These are phyloP conservation scores for Alouatta caraya DNA, from an alignment of 2,797 vertebrate genomes.

Conservation along the genomic window DNA sequence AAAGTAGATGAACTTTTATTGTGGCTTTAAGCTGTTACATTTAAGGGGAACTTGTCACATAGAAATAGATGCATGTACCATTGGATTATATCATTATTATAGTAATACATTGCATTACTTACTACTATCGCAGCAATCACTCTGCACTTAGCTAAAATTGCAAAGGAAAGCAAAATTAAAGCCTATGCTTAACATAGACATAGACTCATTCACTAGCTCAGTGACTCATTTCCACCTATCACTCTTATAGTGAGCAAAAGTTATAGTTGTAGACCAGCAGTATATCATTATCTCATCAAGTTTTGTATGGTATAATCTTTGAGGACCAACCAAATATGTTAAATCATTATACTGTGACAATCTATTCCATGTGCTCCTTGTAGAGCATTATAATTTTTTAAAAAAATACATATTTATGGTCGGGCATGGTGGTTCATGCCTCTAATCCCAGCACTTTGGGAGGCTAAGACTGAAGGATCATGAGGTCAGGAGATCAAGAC, in stretches of 20 bases:
- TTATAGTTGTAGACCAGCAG: background rate
- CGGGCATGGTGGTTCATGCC: too few relatives aligned
- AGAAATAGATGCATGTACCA: background rate
- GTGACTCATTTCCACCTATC: background rate
- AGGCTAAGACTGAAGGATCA: too few relatives aligned
- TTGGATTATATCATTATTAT: background rate
- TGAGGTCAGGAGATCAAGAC: too few relatives aligned
- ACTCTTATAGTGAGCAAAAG: background rate
- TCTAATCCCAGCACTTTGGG: too few relatives aligned
- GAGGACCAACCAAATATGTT: background rate
- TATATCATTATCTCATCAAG: background rate
- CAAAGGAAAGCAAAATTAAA: conserved; percentile 4
- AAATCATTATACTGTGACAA: background rate
- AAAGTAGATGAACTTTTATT: background rate
- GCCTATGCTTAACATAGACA: background rate
- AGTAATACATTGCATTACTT: background rate
- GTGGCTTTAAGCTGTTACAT: background rate
- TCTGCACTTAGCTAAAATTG: background rate
- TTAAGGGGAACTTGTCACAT: background rate
- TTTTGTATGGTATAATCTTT: background rate
- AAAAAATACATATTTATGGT: background rate
- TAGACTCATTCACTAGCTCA: background rate
- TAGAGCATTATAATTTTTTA: background rate
- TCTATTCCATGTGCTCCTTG: background rate
- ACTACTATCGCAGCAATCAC: background rate